These are phyloP conservation scores for Drosophila macrospina DNA, from an alignment of 2,888 invertebrate species.

Conservation along the genomic window DNA sequence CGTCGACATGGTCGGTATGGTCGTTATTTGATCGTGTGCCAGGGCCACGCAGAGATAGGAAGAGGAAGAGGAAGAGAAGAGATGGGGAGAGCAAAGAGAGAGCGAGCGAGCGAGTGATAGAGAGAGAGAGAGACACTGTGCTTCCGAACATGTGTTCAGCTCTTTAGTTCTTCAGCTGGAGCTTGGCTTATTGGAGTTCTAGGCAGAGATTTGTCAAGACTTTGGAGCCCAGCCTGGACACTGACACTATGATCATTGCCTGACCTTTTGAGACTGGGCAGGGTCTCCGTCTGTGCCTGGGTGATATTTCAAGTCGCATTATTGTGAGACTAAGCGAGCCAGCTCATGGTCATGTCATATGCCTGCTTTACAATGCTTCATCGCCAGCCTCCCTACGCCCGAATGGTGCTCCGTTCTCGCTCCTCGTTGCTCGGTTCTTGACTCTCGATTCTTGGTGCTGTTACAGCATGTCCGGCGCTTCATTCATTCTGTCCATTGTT, in stretches of 20 bases:
- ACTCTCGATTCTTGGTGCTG: slow-evolving; percentile 1
- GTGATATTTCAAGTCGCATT: slow-evolving; percentile 76
- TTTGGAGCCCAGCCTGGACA: slow-evolving; percentile 28
- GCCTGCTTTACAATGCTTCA: slow-evolving; percentile 29
- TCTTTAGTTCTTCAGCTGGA: not conserved
- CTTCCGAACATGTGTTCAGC: slow-evolving; percentile 69
- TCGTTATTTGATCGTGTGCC: slow-evolving; percentile 79
- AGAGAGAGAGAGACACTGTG: slow-evolving; percentile 23
- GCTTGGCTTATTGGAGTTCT: slow-evolving; percentile 28
- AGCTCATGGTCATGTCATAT: slow-evolving; percentile 9
- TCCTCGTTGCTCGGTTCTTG: not conserved
- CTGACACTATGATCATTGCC: slow-evolving; percentile 28
- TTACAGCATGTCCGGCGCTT: slow-evolving; percentile 71
- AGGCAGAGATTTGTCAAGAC: slow-evolving; percentile 66
- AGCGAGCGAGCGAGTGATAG: not conserved
- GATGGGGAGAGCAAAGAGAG: not conserved
- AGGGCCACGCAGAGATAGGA: slow-evolving; percentile 36
- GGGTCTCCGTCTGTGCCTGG: not conserved
- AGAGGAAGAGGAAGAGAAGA: not conserved
- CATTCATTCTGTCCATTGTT: slow-evolving; percentile 62
- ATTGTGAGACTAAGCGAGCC: slow-evolving; percentile 43
- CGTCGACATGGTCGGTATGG: slow-evolving; percentile 25
- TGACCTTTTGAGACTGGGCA: slow-evolving; percentile 63
- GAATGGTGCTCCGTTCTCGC: not conserved
- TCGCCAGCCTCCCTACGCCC: not conserved